Conservation (phyloP, 2,797 vertebrate species). For the Rhynchotus rufescens region DNA sequence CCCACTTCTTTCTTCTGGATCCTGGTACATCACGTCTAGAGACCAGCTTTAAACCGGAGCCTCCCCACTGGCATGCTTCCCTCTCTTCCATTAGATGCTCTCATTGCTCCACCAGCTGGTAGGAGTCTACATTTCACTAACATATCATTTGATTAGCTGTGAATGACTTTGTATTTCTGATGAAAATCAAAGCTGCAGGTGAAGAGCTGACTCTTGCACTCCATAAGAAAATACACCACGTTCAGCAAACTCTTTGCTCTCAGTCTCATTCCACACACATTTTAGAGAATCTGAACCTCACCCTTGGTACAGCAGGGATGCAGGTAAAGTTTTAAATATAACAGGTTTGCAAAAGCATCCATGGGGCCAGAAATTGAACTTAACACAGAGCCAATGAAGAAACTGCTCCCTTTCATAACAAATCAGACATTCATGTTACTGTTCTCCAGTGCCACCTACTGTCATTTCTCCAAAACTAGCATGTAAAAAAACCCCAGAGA, state of each 20-base stretch:
- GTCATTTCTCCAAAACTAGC: background rate
- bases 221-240: background rate
- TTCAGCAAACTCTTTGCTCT: background rate
- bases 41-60: background rate
- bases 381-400: background rate
- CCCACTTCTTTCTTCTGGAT: background rate
- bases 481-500: background rate
- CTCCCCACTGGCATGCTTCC: background rate
- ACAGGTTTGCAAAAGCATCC: background rate
- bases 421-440: background rate
- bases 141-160: background rate
- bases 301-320: background rate
- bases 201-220: background rate
- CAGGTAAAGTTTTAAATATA: background rate
- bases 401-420: background rate
- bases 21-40: background rate
- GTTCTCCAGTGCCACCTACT: slow-evolving; percentile 77
- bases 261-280: background rate
- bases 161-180: background rate
- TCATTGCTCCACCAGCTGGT: slow-evolving; percentile 21
- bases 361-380: background rate
- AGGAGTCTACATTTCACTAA: background rate
- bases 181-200: background rate
- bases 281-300: background rate
- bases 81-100: background rate